phyloP scores from a whole-genome alignment of 2,888 invertebrate genomes.

The Dynastes tityus region DNA sequence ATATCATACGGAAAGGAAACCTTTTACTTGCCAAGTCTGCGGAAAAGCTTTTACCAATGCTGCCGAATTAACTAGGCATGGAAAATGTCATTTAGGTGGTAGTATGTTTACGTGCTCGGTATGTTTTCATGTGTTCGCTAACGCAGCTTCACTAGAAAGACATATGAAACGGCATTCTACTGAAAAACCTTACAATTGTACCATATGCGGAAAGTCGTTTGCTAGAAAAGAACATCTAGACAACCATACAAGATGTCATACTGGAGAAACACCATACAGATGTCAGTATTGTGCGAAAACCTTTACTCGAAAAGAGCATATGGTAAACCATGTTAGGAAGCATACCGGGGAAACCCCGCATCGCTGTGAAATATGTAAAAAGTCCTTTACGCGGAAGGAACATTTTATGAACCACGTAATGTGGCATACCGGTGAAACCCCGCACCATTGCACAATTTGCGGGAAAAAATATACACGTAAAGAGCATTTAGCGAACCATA shows the following conservation, averaged over 20 bases:
- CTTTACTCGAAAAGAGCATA: constrained; percentile 84
- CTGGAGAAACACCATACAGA: constrained; percentile 85
- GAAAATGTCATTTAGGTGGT: constrained; percentile 88
- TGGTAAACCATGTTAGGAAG: constrained; percentile 85
- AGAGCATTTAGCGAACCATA: constrained; percentile 91
- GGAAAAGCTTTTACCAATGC: constrained; percentile 88
- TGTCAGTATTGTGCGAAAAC: constrained; percentile 85
- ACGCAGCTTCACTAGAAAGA: constrained; percentile 80
- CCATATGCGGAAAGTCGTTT: constrained; percentile 89
- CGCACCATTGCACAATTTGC: constrained; percentile 90
- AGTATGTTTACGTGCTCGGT: constrained; percentile 83
- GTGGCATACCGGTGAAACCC: constrained; percentile 90
- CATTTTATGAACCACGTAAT: constrained; percentile 87
- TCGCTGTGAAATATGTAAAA: constrained; percentile 84
- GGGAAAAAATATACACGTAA: constrained; percentile 92
- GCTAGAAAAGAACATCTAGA: constrained; percentile 90
- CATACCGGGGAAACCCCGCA: constrained; percentile 86
- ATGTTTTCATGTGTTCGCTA: constrained; percentile 83
- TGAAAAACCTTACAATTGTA: constrained; percentile 89
- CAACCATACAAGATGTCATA: constrained; percentile 85
- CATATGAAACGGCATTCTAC: constrained; percentile 88
- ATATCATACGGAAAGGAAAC: constrained; percentile 89
- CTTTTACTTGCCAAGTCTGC: constrained; percentile 84
- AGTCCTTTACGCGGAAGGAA: constrained; percentile 84
- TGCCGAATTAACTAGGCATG: constrained; percentile 85